Base-by-base conservation (phyloP, 2,113 vertebrate genomes). In the Girardinichthys multiradiatus region DNA sequence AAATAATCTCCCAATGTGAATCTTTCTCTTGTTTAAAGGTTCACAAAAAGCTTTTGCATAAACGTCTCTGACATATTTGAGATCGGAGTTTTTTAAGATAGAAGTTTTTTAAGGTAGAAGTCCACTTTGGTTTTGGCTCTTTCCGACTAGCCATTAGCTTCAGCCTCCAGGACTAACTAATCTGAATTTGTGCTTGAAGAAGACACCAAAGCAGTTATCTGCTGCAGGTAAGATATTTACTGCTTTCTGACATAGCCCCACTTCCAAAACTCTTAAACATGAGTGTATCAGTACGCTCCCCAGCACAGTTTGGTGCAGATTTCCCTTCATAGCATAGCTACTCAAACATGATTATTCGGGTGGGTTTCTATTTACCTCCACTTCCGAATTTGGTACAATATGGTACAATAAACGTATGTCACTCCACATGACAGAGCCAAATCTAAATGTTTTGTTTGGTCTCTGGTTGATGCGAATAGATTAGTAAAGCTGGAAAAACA, bases 401-500 rank as follows among this genome's bases (percentile, higher is more conserved):
- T n/a, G n/a, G 70, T n/a, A 66, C 77, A 79, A 31, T 67, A 63
- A 73, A 87, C 76, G 27, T 83, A 24, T 80, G 82, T 82, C 83
- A 77, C 80, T 63, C 59, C 71, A 65, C 73, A 64, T 54, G 68
- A 79, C 66, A 65, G 78, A 77, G 72, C 66, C 83, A 71, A 82
- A 84, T 84, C 31, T 69, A 70, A 84, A 76, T 60, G 78, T 77
- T 24, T 2, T 29, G 84, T 82, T 73, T 82, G 70, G 61, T 67
- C 79, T 84, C 31, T 7, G 70, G 71, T 77, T 79, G 58, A 74
- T 82, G 79, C 60, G 29, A 85, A 81, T 87, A 65, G 82, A 77
- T 90, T 85, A 82, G 81, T 69, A 72, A 76, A 74, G 86, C 86
- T 68, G 80, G 73, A 79, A 81, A 69, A 14, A 45, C 17, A 45